phyloP scores from a whole-genome alignment of 2,888 invertebrate species.

The Drosophila barbarae region DNA sequence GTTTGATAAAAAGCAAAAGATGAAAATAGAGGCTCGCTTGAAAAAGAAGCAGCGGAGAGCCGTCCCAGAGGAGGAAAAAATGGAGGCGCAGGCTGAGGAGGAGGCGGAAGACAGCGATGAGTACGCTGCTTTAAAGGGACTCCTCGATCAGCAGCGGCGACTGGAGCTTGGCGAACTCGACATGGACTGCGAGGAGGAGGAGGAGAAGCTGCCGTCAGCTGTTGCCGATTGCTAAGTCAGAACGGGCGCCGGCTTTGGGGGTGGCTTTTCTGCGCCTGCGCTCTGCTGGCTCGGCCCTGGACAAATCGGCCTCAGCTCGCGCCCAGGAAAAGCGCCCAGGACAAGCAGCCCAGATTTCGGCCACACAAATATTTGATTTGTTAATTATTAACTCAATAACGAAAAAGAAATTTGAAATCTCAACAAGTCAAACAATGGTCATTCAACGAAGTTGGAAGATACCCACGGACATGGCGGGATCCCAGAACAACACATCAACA shows the following conservation, averaged over 20 bases:
- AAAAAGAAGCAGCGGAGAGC: constrained; percentile 2
- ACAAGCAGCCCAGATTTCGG: constrained; percentile 18
- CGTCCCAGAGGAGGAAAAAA: background rate
- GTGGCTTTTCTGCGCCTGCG: constrained; percentile 43
- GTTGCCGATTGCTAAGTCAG: constrained; percentile 6
- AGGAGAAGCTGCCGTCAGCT: constrained; percentile 10
- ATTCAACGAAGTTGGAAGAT: constrained; percentile 79
- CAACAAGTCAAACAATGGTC: constrained; percentile 66
- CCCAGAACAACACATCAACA: constrained; percentile 43
- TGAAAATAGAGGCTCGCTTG: constrained; percentile 43
- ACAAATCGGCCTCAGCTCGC: constrained; percentile 39
- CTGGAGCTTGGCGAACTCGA: constrained; percentile 65
- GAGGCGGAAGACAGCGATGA: constrained; percentile 50
- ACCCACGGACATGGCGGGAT: constrained; percentile 70
- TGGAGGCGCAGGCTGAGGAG: constrained; percentile 29
- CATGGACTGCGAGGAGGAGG: constrained; percentile 51
- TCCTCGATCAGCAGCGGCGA: constrained; percentile 59
- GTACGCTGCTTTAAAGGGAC: constrained; percentile 42
- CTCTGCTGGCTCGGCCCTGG: constrained; percentile 38
- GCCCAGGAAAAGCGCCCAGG: constrained; percentile 35
- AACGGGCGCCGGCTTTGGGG: constrained; percentile 15
- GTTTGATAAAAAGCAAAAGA: constrained; percentile 79
- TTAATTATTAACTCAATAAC: constrained; percentile 3
- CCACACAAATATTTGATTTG: constrained; percentile 2
- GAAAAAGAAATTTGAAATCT: background rate